Evolutionary conservation across 2,113 vertebrate genomes (phyloP), one percentile per base, ranked within the genome.

Genomic region (Dipodomys spectabilis): DNA sequence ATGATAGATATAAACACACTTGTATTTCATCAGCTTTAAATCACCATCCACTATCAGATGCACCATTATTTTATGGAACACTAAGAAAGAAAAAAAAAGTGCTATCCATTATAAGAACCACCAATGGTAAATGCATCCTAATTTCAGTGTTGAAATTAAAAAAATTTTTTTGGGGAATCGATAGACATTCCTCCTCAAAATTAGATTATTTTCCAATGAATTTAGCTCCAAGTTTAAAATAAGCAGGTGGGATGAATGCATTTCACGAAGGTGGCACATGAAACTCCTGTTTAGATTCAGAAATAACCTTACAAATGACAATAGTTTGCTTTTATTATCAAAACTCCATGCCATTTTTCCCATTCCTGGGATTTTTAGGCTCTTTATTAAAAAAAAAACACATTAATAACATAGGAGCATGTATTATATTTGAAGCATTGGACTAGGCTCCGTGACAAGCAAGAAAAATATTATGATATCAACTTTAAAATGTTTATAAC

Each of bases 21-120:
- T 5, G 2, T 62, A 74, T 90, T 92, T 44, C 35, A 73, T 89
- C 87, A 94, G 82, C 65, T 68, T 81, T 92, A 96, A 83, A 87
- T 92, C 88, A 96, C 49, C 88, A 62, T 65, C 2, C 39, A 69
- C 90, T 89, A 39, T 39, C 74, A 82, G 69, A 93, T 28, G 22
- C 28, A 71, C 22, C 30, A 71, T 77, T 95, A 62, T 92, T 95
- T 94, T 75, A 74, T 22, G 57, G 62, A 68, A 78, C 44, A 60
- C 44, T 23, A 84, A 82, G 72, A 84, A 77, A 39, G 35, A 39
- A 77, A 68, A 65, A 20, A 69, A 79, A 79, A 77, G 53, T 82
- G 65, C n/a, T 93, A 22, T 35, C 32, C 85, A 75, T 86, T 74
- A 22, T n/a, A 79, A 75, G 27, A 64, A 22, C 18, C 4, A 49